Base-by-base conservation (phyloP, 2,797 vertebrate species). In the Tachyglossus aculeatus region DNA sequence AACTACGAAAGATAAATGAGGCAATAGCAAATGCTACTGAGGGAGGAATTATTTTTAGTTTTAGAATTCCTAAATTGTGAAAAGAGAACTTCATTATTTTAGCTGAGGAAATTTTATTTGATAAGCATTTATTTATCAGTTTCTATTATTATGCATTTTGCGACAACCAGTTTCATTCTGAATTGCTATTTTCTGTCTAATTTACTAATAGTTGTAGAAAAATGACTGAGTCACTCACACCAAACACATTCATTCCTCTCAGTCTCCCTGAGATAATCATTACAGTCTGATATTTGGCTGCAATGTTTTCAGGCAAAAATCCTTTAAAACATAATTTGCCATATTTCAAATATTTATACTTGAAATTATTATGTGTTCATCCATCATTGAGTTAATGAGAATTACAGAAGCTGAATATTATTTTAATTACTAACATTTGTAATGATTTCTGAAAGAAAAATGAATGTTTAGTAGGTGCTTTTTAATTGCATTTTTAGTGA, bases 341-440 rank as follows among this genome's bases (percentile, higher is more conserved):
- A 60, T 67, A 54, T 12, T 36, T 71, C 41, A 71, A 78, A 77
- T 74, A 74, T 77, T 78, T 77, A 36, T 47, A 36, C 8, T n/a
- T 47, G 63, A 48, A 69, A 57, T 66, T 77, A 66, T 44, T 53
- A 9, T 43, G 40, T 48, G 67, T 69, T 67, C 25, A 57, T 45
- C 71, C 60, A 39, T 62, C 80, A 76, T 37, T 59, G 58, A 67
- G 48, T 60, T 76, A 54, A 66, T 56, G 38, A 63, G 67, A 73
- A 65, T 67, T 67, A 74, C 12, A 57, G 29, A 43, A 25, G n/a
- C 19, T 75, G 7, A 11, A 29, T 48, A 31, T 27, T 59, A 9
- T 29, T 55, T 75, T 63, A 79, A 68, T 45, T 77, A 64, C 39
- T 65, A 53, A 73, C 32, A 59, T 50, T 29, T 22, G 53, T 38